phyloP scores from a whole-genome alignment of 2,113 vertebrate species.

The Hirundichthys speculiger region DNA sequence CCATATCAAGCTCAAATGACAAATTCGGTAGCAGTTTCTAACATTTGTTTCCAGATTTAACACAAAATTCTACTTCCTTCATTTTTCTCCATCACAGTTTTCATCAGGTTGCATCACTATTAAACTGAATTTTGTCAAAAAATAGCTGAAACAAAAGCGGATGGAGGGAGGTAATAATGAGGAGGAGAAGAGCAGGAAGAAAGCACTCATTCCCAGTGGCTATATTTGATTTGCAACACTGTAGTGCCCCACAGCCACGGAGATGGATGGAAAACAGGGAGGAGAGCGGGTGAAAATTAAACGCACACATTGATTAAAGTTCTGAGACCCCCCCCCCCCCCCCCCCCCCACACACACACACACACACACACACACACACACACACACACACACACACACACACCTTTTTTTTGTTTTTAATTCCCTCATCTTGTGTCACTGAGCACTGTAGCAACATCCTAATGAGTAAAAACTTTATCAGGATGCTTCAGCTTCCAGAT shows the following conservation, averaged over 20 bases:
- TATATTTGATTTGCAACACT: constrained; percentile 9
- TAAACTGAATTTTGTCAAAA: background rate
- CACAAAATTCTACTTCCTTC: background rate
- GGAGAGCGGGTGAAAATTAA: background rate
- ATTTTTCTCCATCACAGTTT: background rate
- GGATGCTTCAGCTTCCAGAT: background rate
- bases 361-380: too few species aligned
- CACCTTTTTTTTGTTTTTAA: too few species aligned
- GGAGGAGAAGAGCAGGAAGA: background rate
- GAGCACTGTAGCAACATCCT: constrained; percentile 8
- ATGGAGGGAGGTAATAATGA: background rate
- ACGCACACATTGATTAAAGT: constrained; percentile 20
- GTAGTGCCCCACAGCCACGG: background rate
- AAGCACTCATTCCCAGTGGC: background rate
- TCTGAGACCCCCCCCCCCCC: constrained; percentile 34
- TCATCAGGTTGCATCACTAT: constrained; percentile 33
- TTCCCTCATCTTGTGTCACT: constrained; percentile 28
- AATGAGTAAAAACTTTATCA: background rate
- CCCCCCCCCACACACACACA: too few species aligned
- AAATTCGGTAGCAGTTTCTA: background rate
- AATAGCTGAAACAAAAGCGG: background rate
- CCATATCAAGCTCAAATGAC: background rate
- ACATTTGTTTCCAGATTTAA: background rate
- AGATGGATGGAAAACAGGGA: background rate
- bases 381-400: too few species aligned